These are phyloP conservation scores for Aphelocoma californica DNA, from an alignment of 2,797 vertebrate genomes.

Conservation along the genomic window DNA sequence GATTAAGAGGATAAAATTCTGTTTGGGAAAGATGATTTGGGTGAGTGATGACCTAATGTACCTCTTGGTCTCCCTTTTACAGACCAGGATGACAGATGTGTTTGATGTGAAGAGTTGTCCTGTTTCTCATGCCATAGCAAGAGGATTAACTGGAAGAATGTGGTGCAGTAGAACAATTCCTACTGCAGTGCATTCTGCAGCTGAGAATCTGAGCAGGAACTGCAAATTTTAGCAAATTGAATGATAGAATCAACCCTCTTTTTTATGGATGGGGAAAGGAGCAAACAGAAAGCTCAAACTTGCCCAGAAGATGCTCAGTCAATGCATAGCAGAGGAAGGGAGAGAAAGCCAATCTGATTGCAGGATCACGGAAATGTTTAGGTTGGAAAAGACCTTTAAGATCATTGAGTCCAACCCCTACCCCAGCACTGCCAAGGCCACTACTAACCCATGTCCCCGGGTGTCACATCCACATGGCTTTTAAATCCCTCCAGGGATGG, in stretches of 20 bases:
- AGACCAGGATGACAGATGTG: not conserved
- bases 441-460: not conserved
- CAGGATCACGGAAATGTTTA: not conserved
- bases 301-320: conserved; percentile 13
- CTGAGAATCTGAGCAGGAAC: not conserved
- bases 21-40: not conserved
- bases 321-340: not conserved
- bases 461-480: not conserved
- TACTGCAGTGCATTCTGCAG: not conserved
- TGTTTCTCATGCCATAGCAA: not conserved
- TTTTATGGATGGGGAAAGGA: not conserved
- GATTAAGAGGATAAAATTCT: not conserved
- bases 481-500: not conserved
- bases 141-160: not conserved
- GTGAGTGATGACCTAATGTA: not conserved
- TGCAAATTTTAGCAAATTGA: not conserved
- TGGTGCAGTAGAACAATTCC: not conserved
- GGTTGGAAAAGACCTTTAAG: not conserved
- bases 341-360: conserved; percentile 28
- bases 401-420: not conserved
- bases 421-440: not conserved
- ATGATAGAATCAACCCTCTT: not conserved
- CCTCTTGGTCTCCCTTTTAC: not conserved
- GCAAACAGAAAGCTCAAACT: not conserved
- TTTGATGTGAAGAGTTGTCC: not conserved